Conservation (phyloP, 2,888 invertebrate species). For the Cataglyphis altisquamis region DNA sequence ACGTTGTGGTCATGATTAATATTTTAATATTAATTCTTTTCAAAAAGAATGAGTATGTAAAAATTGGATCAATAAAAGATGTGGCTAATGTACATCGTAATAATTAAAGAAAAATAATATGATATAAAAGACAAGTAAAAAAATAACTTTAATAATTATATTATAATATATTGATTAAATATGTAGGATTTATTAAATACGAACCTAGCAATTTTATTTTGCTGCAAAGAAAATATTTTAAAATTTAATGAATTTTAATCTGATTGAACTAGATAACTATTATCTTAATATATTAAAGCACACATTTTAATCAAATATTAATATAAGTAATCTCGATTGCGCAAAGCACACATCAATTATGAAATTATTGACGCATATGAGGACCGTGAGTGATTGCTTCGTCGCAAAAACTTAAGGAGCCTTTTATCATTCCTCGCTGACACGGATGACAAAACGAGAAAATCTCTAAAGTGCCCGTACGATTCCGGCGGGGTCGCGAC, state of each 20-base stretch:
- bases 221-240: neutral
- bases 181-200: neutral
- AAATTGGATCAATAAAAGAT: neutral
- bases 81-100: neutral
- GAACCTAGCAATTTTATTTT: neutral
- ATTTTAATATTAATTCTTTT: neutral
- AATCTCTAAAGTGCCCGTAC: conserved; percentile 37
- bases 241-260: neutral
- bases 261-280: neutral
- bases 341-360: neutral
- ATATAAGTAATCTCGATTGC: neutral
- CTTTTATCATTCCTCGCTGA: conserved; percentile 27
- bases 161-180: neutral
- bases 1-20: neutral
- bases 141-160: neutral
- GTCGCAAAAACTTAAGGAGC: conserved; percentile 28
- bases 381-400: conserved; percentile 10
- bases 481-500: conserved; percentile 43
- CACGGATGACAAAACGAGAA: conserved; percentile 48
- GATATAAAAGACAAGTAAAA: neutral
- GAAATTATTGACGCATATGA: conserved; percentile 20
- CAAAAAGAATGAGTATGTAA: neutral
- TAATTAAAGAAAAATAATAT: neutral
- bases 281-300: neutral
- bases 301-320: neutral